A percentile compares a stretch with the other conserved stretches of the same genome.
These are phyloP conservation scores for Zygogramma bicolorata DNA, from an alignment of 2,888 invertebrate species.

Conservation along the genomic window DNA sequence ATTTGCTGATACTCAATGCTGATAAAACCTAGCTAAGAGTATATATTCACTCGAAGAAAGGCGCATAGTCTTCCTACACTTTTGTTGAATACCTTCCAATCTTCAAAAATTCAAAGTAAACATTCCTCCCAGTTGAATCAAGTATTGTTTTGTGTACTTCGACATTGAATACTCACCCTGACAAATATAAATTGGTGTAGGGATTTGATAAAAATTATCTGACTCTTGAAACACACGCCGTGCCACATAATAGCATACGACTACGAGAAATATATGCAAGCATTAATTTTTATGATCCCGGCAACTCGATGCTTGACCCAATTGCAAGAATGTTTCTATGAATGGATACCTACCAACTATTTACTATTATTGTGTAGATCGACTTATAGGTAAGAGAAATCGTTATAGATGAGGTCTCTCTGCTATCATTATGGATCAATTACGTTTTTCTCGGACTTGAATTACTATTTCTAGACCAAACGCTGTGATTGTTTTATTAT, in stretches of 20 bases:
- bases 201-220: neutral
- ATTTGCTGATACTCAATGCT: too few relatives aligned
- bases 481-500: slow-evolving; percentile 44
- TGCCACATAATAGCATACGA: neutral
- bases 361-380: slow-evolving; percentile 44
- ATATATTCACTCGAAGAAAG: too few relatives aligned
- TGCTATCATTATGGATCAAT: slow-evolving; percentile 50
- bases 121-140: too few relatives aligned
- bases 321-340: slow-evolving; percentile 39
- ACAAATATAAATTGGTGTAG: neutral
- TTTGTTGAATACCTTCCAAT: too few relatives aligned
- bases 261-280: slow-evolving; percentile 20
- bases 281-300: slow-evolving; percentile 48
- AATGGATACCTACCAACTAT: slow-evolving; percentile 36
- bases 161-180: neutral
- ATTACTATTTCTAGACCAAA: slow-evolving; percentile 44
- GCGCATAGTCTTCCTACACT: too few relatives aligned
- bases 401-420: slow-evolving; percentile 46
- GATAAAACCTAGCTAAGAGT: too few relatives aligned
- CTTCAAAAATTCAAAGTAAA: too few relatives aligned
- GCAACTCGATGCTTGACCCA: slow-evolving; percentile 46
- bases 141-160: too few relatives aligned
- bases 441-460: slow-evolving; percentile 43
- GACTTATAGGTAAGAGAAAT: slow-evolving; percentile 47
- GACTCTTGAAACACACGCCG: neutral